A percentile compares a stretch with the other conserved stretches of the same genome.
phyloP scores from a whole-genome alignment of 2,888 invertebrate genomes.

The Eilema sororculum region DNA sequence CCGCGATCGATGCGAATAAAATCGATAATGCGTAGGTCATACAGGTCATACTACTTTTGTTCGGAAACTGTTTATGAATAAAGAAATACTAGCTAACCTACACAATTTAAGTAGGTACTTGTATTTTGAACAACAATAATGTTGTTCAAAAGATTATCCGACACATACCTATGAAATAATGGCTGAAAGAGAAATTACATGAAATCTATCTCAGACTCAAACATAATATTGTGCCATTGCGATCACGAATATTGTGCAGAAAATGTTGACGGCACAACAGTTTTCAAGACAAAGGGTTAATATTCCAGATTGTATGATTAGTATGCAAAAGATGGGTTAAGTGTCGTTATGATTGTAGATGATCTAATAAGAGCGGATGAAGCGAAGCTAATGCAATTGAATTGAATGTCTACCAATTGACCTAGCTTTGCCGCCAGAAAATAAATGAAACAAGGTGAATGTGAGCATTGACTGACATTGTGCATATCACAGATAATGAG shows the following conservation, averaged over 20 bases:
- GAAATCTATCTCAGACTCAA: no score
- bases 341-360: conserved; percentile 42
- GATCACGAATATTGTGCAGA: not conserved
- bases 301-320: no score
- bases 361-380: conserved; percentile 72
- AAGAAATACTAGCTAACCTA: not conserved
- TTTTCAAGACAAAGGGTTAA: no score
- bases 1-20: conserved; percentile 11
- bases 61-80: not conserved
- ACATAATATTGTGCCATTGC: not conserved
- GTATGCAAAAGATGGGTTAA: no score
- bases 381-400: conserved; percentile 68
- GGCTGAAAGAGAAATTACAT: no score
- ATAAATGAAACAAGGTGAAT: not conserved
- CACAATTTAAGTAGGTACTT: not conserved
- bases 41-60: not conserved
- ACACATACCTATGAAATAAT: no score
- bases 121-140: no score
- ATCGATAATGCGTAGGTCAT: conserved; percentile 11
- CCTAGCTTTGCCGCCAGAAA: conserved; percentile 22
- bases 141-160: not conserved
- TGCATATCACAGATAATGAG: not conserved
- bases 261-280: no score
- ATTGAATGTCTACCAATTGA: conserved; percentile 62
- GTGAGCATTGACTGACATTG: not conserved